A percentile compares a stretch with the other conserved stretches of the same genome.
phyloP scores from a whole-genome alignment of 2,113 vertebrate species.

The Reinhardtius hippoglossoides region DNA sequence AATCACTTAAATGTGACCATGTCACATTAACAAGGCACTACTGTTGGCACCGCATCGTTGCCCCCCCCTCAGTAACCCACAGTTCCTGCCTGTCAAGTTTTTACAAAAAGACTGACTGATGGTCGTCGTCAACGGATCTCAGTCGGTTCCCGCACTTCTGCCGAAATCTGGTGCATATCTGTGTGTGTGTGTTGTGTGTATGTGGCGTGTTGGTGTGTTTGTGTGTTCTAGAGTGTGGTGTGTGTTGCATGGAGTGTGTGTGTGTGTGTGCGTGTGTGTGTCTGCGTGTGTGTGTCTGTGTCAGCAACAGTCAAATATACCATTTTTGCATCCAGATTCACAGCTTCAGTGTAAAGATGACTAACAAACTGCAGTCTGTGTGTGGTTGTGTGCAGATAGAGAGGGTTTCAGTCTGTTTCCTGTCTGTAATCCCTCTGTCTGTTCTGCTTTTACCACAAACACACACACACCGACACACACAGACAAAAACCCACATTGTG shows the following conservation, averaged over 20 bases:
- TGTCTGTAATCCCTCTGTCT: slow-evolving; percentile 62
- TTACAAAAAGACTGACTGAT: no score
- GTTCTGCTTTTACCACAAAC: slow-evolving; percentile 35
- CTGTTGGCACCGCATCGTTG: no score
- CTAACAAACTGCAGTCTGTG: neutral
- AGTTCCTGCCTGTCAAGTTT: no score
- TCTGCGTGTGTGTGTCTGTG: slow-evolving; percentile 8
- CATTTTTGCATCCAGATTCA: neutral
- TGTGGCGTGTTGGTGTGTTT: no score
- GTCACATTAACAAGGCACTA: slow-evolving; percentile 77
- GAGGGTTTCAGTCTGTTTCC: slow-evolving; percentile 57
- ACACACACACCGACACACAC: slow-evolving; percentile 36
- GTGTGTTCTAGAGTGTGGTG: no score
- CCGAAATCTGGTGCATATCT: no score
- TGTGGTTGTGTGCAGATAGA: slow-evolving; percentile 13
- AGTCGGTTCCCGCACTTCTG: no score
- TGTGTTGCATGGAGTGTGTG: no score
- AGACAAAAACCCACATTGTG: slow-evolving; percentile 22
- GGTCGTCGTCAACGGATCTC: no score
- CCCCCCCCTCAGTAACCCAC: no score
- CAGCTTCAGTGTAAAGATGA: neutral
- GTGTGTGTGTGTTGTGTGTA: no score
- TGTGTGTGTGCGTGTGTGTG: neutral
- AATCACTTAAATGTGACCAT: slow-evolving; percentile 74
- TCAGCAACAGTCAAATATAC: neutral